Evolutionary conservation across 2,888 invertebrate genomes (phyloP), one percentile per base, ranked within the genome.

Genomic region (Saturnia japonica): DNA sequence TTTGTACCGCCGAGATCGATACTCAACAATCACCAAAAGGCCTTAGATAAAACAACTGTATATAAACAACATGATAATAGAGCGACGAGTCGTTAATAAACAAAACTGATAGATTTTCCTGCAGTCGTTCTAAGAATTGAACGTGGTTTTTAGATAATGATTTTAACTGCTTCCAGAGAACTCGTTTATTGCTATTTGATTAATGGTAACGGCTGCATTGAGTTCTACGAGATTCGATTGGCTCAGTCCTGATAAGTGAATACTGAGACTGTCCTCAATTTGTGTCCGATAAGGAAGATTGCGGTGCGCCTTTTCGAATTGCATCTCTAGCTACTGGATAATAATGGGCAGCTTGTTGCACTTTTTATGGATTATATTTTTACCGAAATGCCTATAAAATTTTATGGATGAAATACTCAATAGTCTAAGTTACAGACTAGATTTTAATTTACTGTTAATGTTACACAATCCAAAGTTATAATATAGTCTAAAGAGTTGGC

Each of bases 41-140:
- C 64, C 64, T 8, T 40, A 40, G 64, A 64, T 64, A 64, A n/a
- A 64, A 64, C 64, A 40, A 40, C 40, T 40, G 40, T 64, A 64
- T 19, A 62, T 28, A 28, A 40, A 64, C n/a, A 64, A 19, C 19
- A 64, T 64, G 64, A 64, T 64, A 64, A 62, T 54, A 54, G 7
- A 34, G 40, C 64, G 40, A 28, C 64, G 40, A 34, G 40, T 40
- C 40, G 40, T 64, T 62, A 64, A 64, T 64, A 64, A 40, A 64
- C 64, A 64, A 62, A 25, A 9, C n/a, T 40, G 40, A 64, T 40
- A 64, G 64, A 64, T 70, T 70, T 67, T 66, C 70, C 67, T 25
- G 25, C 54, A 45, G 51, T 22, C 67, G 54, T 70, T 70, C 70
- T 51, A 16, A 67, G 70, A 70, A 70, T 40, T 14, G 40, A 14